These are phyloP conservation scores for Siniperca obscura DNA, from an alignment of 2,797 vertebrate genomes.

Conservation along the genomic window DNA sequence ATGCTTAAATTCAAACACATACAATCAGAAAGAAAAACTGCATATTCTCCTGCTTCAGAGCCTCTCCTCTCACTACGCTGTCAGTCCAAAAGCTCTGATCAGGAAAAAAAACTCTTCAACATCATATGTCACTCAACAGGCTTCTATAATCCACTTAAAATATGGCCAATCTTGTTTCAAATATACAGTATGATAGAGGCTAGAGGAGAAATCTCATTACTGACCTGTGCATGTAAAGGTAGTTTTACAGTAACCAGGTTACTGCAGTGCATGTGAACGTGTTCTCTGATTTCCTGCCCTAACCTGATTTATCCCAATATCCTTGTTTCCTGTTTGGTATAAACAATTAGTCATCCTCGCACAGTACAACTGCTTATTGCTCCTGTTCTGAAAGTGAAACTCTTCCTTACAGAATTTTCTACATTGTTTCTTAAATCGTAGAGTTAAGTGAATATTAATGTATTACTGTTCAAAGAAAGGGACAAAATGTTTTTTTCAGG, in stretches of 20 bases:
- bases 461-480: not conserved
- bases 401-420: not conserved
- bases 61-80: not conserved
- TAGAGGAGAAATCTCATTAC: constrained; percentile 42
- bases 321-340: constrained; percentile 48
- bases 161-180: constrained; percentile 39
- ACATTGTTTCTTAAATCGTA: not conserved
- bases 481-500: not conserved
- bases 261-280: constrained; percentile 37
- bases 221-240: constrained; percentile 49
- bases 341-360: constrained; percentile 21
- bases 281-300: constrained; percentile 52
- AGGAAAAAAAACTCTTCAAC: constrained; percentile 14
- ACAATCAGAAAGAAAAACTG: not conserved
- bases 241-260: constrained; percentile 59
- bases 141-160: constrained; percentile 56
- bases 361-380: not conserved
- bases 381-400: not conserved
- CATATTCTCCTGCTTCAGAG: not conserved
- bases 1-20: not conserved
- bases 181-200: constrained; percentile 17
- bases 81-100: not conserved
- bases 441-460: not conserved
- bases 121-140: constrained; percentile 42
- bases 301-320: constrained; percentile 48